A percentile compares a stretch with the other conserved stretches of the same genome.
Conservation (phyloP, 2,888 invertebrate species). For the Omphaloscelis lunosa region DNA sequence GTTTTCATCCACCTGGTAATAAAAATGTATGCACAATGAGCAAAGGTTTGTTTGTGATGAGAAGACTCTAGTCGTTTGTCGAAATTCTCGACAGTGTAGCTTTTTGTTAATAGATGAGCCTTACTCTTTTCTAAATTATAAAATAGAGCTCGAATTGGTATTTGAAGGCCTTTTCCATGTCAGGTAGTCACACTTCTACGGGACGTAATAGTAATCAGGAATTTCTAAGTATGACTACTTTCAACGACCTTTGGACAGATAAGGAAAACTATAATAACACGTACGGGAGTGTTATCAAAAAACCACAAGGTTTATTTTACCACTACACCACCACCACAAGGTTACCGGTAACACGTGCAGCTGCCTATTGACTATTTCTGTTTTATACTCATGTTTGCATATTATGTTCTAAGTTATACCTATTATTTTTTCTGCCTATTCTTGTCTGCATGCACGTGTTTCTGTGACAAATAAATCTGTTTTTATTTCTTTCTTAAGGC, state of each 20-base stretch:
- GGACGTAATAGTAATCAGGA: not conserved
- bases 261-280: not conserved
- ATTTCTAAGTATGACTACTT: not conserved
- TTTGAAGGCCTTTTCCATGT: no score
- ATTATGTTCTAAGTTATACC: no score
- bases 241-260: not conserved
- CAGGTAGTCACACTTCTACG: not conserved
- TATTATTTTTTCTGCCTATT: no score
- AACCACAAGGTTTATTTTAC: conserved; percentile 15
- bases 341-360: no score
- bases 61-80: not conserved
- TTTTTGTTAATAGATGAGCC: not conserved
- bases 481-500: no score
- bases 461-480: no score
- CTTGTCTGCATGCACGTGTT: no score
- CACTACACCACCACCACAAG: not conserved
- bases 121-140: not conserved
- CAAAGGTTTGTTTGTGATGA: not conserved
- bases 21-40: not conserved
- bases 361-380: no score
- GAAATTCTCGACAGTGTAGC: not conserved
- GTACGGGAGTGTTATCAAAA: conserved; percentile 2
- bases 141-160: not conserved
- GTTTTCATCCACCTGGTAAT: conserved; percentile 96
- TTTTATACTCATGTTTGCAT: no score